Evolutionary conservation across 2,797 vertebrate genomes (phyloP), one percentile per base, ranked within the genome.

Genomic region (Avahi laniger): DNA sequence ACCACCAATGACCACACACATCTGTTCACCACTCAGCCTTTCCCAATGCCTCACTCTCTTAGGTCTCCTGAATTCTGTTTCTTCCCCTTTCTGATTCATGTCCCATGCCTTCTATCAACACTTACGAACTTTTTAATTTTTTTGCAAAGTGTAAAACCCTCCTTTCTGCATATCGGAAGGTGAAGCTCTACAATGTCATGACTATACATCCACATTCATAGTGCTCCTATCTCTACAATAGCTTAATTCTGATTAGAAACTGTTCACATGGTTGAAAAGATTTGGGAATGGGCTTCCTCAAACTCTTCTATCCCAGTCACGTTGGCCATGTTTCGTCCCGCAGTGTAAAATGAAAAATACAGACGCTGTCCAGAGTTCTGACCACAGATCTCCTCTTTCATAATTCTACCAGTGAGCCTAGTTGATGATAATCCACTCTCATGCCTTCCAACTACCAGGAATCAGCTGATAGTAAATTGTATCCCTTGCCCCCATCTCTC

Each of bases 191-290:
- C n/a, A 92, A 80, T 69, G 52, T 35, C 18, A 20, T 76, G 41
- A 73, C 63, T 88, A 43, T 54, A 92, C 80, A 84, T 94, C 50
- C 67, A 22, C 46, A 94, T 93, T 96, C 52, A 26, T 52, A 48
- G 30, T 46, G 50, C 20, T 38, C 41, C 59, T 80, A 41, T 75
- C 38, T 87, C 83, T 76, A 69, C 1, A 63, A 24, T 50, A 73
- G 46, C n/a, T 78, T 89, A 48, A 48, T 75, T 96, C n/a, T 90
- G 79, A 15, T 89, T 79, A 91, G 57, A 89, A 76, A 94, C 33
- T 95, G 18, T 63, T 93, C 79, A 91, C 1, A 6, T 2, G 4
- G 30, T 73, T 86, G 65, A 70, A 91, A 85, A 86, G 7, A 89
- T 81, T 75, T 38, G 24, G 22, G 11, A 46, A 1, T 63, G 2